Percentiles rank a stretch among this genome's conserved stretches.
Conservation (phyloP, 2,888 invertebrate species). For the Dolichopus griseipennis region DNA sequence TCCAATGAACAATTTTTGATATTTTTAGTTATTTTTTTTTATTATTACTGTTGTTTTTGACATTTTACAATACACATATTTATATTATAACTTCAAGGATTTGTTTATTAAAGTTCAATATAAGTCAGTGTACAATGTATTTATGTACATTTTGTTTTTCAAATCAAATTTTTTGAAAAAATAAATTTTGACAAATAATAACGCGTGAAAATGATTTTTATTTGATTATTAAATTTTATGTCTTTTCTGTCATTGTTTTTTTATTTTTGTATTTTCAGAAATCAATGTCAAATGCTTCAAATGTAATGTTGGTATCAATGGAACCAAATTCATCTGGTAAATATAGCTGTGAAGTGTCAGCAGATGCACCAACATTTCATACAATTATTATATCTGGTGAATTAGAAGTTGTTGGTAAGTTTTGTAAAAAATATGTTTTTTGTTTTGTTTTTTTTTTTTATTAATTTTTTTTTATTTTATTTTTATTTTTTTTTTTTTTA, state of each 20-base stretch:
- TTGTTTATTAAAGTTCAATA: too few species aligned
- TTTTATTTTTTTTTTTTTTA: neutral
- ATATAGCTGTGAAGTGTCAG: conserved; percentile 23
- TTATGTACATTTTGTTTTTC: too few species aligned
- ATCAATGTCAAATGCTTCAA: conserved; percentile 22
- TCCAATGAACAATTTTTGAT: too few species aligned
- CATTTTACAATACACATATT: too few species aligned
- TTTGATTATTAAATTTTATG: too few species aligned
- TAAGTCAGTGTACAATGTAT: too few species aligned
- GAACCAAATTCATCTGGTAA: conserved; percentile 20
- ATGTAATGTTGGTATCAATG: conserved; percentile 20
- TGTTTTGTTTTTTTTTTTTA: neutral
- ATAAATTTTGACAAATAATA: too few species aligned
- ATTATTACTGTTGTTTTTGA: too few species aligned
- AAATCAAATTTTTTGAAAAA: too few species aligned
- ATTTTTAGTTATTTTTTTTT: too few species aligned
- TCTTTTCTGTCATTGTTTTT: conserved; percentile 5
- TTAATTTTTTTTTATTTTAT: neutral
- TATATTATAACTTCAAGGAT: too few species aligned
- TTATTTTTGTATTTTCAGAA: conserved; percentile 18
- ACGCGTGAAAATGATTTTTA: too few species aligned
- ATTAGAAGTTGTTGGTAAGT: conserved; percentile 24
- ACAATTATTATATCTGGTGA: conserved; percentile 21
- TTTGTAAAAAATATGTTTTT: neutral
- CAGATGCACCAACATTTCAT: conserved; percentile 22